Conservation (phyloP, 2,797 vertebrate species). For the Tamandua tetradactyla region DNA sequence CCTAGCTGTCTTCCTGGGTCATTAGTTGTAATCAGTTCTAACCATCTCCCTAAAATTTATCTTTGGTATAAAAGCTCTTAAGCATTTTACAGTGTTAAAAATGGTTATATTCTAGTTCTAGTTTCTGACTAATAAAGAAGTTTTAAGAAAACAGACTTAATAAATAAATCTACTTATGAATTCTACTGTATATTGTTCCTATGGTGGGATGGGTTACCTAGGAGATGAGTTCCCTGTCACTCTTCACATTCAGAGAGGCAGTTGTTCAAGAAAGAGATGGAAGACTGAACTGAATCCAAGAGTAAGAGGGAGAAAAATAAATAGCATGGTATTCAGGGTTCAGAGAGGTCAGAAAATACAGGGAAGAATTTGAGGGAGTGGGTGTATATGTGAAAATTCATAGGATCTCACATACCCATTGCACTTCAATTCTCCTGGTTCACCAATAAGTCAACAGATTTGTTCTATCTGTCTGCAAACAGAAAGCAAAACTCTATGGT, state of each 20-base stretch:
- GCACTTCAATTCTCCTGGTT: rapidly evolving
- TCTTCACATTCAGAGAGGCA: not conserved
- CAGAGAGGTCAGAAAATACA: not conserved
- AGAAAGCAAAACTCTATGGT: too few relatives aligned
- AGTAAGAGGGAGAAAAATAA: not conserved
- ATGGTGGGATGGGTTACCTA: not conserved
- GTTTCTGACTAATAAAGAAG: not conserved
- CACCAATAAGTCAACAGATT: not conserved
- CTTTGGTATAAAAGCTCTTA: rapidly evolving
- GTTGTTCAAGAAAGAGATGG: not conserved
- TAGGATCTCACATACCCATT: rapidly evolving
- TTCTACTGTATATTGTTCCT: not conserved
- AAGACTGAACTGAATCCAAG: not conserved
- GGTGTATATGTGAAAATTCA: rapidly evolving
- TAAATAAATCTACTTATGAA: too few relatives aligned
- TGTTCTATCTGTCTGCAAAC: not conserved
- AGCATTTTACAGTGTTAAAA: not conserved
- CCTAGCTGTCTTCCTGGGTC: rapidly evolving
- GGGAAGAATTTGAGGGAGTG: too few relatives aligned
- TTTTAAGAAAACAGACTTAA: not conserved
- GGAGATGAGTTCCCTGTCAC: too few relatives aligned
- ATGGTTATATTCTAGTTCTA: not conserved
- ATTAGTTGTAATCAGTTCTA: not conserved
- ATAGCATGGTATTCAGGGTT: rapidly evolving
- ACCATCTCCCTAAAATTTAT: not conserved